A percentile compares a stretch with the other conserved stretches of the same genome.
phyloP scores from a whole-genome alignment of 2,113 vertebrate genomes.

The Hydrolagus affinis region DNA sequence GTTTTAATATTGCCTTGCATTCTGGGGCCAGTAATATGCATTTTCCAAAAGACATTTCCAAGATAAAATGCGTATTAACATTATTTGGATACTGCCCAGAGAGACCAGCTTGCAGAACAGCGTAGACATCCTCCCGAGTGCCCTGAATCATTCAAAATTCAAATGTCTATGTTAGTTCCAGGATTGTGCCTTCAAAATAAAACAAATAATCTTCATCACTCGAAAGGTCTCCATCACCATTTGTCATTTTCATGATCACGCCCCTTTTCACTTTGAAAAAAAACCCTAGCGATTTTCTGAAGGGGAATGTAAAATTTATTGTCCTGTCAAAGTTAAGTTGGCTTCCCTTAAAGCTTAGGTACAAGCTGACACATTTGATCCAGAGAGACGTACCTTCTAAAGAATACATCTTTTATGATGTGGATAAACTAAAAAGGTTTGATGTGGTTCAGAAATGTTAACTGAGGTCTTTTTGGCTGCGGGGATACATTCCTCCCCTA shows the following conservation, averaged over 20 bases:
- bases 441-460: slow-evolving; percentile 25
- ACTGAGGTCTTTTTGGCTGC: slow-evolving; percentile 23
- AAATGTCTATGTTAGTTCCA: background rate
- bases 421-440: slow-evolving; percentile 10
- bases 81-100: too few species aligned
- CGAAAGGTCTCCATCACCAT: background rate
- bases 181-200: background rate
- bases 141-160: too few species aligned
- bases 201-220: background rate
- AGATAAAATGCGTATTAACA: too few species aligned
- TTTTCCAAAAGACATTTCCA: too few species aligned
- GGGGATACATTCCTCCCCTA: background rate
- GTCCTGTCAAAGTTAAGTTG: background rate
- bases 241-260: background rate
- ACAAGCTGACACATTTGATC: background rate
- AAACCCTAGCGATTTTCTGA: background rate
- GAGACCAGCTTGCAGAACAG: too few species aligned
- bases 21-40: too few species aligned
- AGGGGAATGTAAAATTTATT: background rate
- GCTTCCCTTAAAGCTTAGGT: background rate
- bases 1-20: too few species aligned
- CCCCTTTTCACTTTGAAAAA: background rate
- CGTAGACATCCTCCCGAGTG: too few species aligned
- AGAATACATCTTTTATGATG: slow-evolving; percentile 27
- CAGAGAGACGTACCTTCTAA: slow-evolving; percentile 21